Evolutionary conservation across 2,888 invertebrate species (phyloP), one percentile per base, ranked within the genome.

Genomic region (Patella pellucida): DNA sequence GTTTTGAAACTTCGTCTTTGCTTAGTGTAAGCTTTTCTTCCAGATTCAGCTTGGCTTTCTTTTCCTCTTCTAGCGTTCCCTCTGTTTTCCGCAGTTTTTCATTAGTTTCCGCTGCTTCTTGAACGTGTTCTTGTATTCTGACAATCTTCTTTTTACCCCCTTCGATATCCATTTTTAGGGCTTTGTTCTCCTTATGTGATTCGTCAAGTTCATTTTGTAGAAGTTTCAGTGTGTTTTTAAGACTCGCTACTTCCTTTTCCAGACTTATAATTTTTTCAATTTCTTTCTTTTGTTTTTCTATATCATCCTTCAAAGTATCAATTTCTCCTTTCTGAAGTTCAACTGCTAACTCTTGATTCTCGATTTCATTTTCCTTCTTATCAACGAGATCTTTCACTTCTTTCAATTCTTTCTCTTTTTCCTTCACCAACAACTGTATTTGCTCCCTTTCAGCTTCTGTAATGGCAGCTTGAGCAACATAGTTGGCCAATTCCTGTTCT

Each of bases 191-290:
- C 9, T 76, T 72, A n/a, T 78, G 69, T 50, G 74, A 78, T 23
- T 80, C 82, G 51, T 81, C 78, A 9, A 84, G 72, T 71, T 82
- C 82, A 16, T 76, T 68, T 56, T 82, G 80, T 23, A 85, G 74
- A 41, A 76, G 74, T 14, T 71, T 72, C 3, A 79, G 74, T 56
- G 75, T 76, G 16, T 78, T 75, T 56, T 78, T 76, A 69, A 78
- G 71, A 16, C 70, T 73, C 15, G 71, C 50, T 11, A 75, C 23
- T 15, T 80, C 77, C 56, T 75, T 78, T 67, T 81, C 77, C 72
- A 75, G 56, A 7, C 73, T 75, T 52, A 71, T 75, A 19, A 56
- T 72, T 16, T 69, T 71, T 27, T 68, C 54, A 4, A 56, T 23
- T n/a, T 67, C 69, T 7, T 75, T 74, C 67, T 80, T 75, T 7